phyloP scores from a whole-genome alignment of 2,888 invertebrate genomes.

The Drosophila algonquin region DNA sequence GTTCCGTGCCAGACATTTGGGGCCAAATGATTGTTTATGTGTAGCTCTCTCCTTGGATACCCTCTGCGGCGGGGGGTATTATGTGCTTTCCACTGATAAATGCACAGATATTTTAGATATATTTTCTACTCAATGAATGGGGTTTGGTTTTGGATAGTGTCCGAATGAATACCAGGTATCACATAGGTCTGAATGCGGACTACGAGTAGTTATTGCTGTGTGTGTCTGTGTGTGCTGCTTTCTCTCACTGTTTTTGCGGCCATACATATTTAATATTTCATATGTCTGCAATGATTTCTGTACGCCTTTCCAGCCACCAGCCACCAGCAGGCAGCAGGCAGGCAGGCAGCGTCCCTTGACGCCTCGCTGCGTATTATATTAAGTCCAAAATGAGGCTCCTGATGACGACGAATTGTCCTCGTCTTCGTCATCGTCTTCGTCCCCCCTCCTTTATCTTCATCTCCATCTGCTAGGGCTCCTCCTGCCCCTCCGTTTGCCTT shows the following conservation, averaged over 20 bases:
- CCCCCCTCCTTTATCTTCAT: conserved; percentile 8
- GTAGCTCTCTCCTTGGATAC: conserved; percentile 5
- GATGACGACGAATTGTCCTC: conserved; percentile 78
- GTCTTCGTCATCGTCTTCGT: conserved; percentile 34
- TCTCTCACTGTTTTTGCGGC: conserved; percentile 13
- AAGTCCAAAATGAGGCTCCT: conserved; percentile 76
- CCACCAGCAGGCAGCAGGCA: conserved; percentile 1
- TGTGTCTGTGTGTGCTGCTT: conserved; percentile 13
- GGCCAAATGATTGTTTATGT: conserved; percentile 79
- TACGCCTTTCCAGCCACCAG: conserved; percentile 51
- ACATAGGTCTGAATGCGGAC: neutral
- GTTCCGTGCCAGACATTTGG: conserved; percentile 53
- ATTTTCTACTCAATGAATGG: neutral
- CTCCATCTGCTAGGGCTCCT: neutral
- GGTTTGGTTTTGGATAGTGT: neutral
- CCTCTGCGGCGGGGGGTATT: neutral
- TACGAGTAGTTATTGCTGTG: conserved; percentile 7
- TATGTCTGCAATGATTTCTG: conserved; percentile 82
- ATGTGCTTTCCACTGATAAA: neutral
- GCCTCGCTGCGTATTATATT: conserved; percentile 74
- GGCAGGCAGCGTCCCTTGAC: conserved; percentile 44
- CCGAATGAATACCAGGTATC: neutral
- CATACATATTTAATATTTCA: conserved; percentile 82
- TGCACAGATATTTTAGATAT: neutral
- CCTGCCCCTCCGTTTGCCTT: conserved; percentile 16